Base-by-base conservation (phyloP, 2,888 invertebrate genomes). In the Drosophila pseudotalamancana region DNA sequence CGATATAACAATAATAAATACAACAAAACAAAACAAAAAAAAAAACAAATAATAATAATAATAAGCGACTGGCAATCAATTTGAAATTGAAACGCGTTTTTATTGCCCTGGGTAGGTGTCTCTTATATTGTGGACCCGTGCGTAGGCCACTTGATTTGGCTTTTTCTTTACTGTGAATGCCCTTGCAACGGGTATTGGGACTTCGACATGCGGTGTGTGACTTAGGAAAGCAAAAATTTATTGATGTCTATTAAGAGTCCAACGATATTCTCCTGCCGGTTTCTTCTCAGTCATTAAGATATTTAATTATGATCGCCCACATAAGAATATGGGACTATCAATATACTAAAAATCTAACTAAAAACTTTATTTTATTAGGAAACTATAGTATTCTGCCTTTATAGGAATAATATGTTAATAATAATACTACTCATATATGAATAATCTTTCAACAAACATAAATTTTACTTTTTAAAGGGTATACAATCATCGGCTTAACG, bases 31-130 rank as follows among this genome's bases (percentile, higher is more conserved):
- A 50, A 32, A 14, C 31, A 55, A 23, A 11, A 40, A 50, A 19
- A 48, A 51, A 42, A 45, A n/a, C 31, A 18, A 39, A 64, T 70
- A 71, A 71, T 59, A 81, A 78, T 49, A 77, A 86, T 74, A 71
- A 80, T 72, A 80, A 66, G 56, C 74, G 68, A 65, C 77, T 73
- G 86, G 77, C 86, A 87, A 83, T 85, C 79, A 83, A 87, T 83
- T 83, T 87, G 83, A 83, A 83, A 83, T 83, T 85, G 83, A 83
- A 83, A 82, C 87, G 83, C 70, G 71, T 79, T 81, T 78, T 75
- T 76, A 70, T 72, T 71, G 60, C 72, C 51, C 72, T 70, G 64
- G 72, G 67, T 63, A 61, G 66, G 71, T 73, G 73, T 79, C 72
- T 51, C 35, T 53, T 35, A 14, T 19, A 39, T 14, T 48, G 12